Evolutionary conservation across 2,888 invertebrate genomes (phyloP).

Genomic region (Drosophila longiperda): DNA sequence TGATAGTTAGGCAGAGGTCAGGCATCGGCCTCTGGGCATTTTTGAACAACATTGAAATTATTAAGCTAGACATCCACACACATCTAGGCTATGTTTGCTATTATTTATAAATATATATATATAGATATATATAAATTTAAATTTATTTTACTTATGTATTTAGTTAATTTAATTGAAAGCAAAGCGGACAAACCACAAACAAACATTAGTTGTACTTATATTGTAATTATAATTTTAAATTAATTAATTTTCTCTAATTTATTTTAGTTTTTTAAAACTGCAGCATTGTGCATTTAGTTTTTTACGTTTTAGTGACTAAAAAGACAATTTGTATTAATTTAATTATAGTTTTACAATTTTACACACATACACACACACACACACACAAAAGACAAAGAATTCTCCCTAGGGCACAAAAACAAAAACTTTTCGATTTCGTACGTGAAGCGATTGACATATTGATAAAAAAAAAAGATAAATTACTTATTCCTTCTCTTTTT

Average conservation of each 20-base stretch:
- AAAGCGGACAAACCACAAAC: conserved; percentile 70
- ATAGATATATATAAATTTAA: no score
- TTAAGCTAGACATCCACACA: conserved; percentile 59
- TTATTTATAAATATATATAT: conserved; percentile 11
- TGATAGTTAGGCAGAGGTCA: conserved; percentile 55
- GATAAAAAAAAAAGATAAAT: conserved; percentile 22
- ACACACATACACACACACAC: conserved; percentile 36
- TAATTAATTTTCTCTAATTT: conserved; percentile 54
- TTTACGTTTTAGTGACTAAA: conserved; percentile 50
- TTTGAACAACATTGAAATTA: conserved; percentile 70
- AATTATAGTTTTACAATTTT: conserved; percentile 57
- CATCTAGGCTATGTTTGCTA: conserved; percentile 45
- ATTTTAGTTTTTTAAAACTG: conserved; percentile 54
- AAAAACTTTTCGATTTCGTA: conserved; percentile 54
- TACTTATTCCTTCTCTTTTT: conserved; percentile 56
- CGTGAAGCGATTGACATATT: conserved; percentile 34
- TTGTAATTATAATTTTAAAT: conserved; percentile 38
- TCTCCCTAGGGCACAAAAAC: conserved; percentile 81
- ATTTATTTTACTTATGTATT: conserved; percentile 30
- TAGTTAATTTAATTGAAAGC: conserved; percentile 58
- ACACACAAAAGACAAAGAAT: conserved; percentile 77
- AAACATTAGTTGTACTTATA: conserved; percentile 47
- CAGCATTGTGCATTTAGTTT: conserved; percentile 60
- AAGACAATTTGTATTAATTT: conserved; percentile 76
- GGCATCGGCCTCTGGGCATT: conserved; percentile 64